Evolutionary conservation across 2,797 vertebrate species (phyloP).

Genomic region (Eleutherodactylus coqui): DNA sequence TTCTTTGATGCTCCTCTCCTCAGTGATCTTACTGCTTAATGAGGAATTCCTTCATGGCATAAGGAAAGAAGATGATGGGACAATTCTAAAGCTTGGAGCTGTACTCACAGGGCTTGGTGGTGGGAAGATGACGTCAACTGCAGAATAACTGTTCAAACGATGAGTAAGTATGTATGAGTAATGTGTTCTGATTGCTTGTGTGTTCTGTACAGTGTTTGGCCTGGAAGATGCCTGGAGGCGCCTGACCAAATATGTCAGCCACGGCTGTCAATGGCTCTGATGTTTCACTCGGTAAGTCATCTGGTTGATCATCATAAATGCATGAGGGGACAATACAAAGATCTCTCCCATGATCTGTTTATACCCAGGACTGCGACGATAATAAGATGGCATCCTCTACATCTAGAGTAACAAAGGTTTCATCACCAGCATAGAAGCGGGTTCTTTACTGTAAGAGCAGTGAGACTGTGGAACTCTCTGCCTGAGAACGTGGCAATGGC

Average conservation of each 20-base stretch:
- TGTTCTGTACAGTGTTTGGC: slow-evolving; percentile 50
- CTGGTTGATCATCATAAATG: not conserved
- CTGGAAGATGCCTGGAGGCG: slow-evolving; percentile 54
- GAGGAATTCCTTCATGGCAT: not conserved
- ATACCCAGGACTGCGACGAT: no score
- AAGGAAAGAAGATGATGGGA: not conserved
- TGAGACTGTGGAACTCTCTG: no score
- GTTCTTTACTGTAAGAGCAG: no score
- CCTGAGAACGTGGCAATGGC: no score
- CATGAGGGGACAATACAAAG: no score
- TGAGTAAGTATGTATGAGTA: not conserved
- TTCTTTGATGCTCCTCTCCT: no score
- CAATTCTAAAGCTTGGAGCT: not conserved
- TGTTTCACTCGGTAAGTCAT: slow-evolving; percentile 57
- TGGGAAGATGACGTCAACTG: not conserved
- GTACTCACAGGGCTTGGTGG: not conserved
- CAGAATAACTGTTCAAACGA: not conserved
- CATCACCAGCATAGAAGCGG: no score
- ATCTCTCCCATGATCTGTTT: no score
- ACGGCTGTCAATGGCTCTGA: slow-evolving; percentile 64
- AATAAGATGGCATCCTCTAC: no score
- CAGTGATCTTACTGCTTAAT: not conserved
- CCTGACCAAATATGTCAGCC: slow-evolving; percentile 65
- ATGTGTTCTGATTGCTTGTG: not conserved
- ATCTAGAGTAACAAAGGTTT: no score